Evolutionary conservation across 1,140 invertebrate species (phyloP).

Genomic region (Drepana arcuata): DNA sequence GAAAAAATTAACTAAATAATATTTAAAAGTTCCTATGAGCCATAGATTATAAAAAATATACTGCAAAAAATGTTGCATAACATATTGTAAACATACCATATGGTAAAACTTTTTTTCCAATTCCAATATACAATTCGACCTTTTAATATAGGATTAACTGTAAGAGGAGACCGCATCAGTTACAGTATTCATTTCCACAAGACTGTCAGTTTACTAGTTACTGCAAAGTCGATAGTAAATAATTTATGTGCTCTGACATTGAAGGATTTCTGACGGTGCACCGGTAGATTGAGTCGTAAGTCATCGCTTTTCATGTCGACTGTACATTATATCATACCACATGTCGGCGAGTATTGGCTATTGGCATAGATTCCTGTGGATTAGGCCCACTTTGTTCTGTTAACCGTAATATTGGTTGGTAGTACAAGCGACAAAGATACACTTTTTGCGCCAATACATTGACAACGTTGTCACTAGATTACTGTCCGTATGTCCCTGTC

Average conservation of each 20-base stretch:
- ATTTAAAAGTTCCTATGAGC: too few relatives aligned
- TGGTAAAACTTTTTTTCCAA: neutral
- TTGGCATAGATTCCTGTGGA: conserved; percentile 28
- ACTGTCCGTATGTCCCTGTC: conserved; percentile 13
- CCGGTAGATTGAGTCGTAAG: neutral
- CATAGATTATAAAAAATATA: too few relatives aligned
- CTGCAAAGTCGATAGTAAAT: too few relatives aligned
- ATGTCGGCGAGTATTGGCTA: conserved; percentile 17
- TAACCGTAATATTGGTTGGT: conserved; percentile 40
- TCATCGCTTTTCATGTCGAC: conserved; percentile 2
- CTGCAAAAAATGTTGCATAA: too few relatives aligned
- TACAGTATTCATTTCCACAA: too few relatives aligned
- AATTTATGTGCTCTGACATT: neutral
- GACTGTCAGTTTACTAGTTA: too few relatives aligned
- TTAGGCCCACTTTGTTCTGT: conserved; percentile 32
- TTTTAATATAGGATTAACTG: too few relatives aligned
- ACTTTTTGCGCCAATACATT: conserved; percentile 20
- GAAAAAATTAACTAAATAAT: too few relatives aligned
- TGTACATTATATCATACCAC: conserved; percentile 17
- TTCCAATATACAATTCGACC: neutral
- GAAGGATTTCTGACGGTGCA: neutral
- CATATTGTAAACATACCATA: conserved; percentile 1
- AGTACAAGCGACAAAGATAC: conserved; percentile 27
- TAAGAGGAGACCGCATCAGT: too few relatives aligned
- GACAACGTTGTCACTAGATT: conserved; percentile 20